Base-by-base conservation (phyloP, 2,113 vertebrate genomes). In the Budorcas taxicolor region DNA sequence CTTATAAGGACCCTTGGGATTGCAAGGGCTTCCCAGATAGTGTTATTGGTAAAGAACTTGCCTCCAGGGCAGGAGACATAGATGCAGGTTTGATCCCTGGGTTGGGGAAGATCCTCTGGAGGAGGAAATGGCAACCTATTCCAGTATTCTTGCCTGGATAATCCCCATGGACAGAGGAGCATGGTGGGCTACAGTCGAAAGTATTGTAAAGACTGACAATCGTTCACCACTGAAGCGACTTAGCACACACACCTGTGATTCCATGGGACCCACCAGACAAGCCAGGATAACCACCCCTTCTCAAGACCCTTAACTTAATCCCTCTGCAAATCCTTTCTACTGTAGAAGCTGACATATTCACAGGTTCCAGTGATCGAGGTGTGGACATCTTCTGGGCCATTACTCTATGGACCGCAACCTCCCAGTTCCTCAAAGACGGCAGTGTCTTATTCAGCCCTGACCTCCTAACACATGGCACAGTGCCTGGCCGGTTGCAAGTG, bases 401-500 rank as follows among this genome's bases (percentile, higher is more conserved):
- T 45, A 6, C 36, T 21, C 7, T 21, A 33, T 43, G 40, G 1
- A 23, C 14, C 62, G 29, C 16, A 33, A 2, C 6, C 1, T 23
- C 88, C 0, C 2, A 53, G 60, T n/a, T 78, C 81, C 55, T 85
- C 40, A 4, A 9, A 29, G 58, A 40, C 31, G 7, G 1, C 36
- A 40, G 78, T 16, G 25, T 52, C 43, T 58, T 15, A 1, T 15
- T 53, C 53, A 16, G 19, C 17, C 33, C 74, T 25, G 33, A 19
- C 31, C 33, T 52, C 29, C 78, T 89, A 25, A 29, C 40, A 10
- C 14, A 2, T 2, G 23, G 33, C 19, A 25, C 1, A 6, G 31
- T 7, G 58, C 76, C 40, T 11, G 23, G 50, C 47, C 7, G 0
- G 1, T 11, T 9, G 3, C 3, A 27, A 43, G 64, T 4, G 55